These are phyloP conservation scores for Cyclophora albipunctata DNA, from an alignment of 2,888 invertebrate genomes.

Conservation along the genomic window DNA sequence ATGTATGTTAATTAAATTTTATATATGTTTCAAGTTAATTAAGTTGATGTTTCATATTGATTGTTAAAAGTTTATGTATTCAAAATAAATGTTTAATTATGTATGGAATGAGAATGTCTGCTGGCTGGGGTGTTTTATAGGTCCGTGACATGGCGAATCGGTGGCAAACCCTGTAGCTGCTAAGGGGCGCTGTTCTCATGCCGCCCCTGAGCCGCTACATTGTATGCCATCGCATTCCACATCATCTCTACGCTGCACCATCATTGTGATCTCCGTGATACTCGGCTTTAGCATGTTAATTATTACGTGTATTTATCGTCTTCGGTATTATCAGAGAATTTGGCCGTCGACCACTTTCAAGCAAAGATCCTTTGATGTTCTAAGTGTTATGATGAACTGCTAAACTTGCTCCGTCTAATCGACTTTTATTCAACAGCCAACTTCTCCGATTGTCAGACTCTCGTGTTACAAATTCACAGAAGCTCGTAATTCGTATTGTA, in stretches of 20 bases:
- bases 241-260: slow-evolving; percentile 17
- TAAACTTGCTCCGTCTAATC: no score
- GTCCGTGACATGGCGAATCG: slow-evolving; percentile 21
- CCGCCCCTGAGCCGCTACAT: slow-evolving; percentile 64
- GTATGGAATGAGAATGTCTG: slow-evolving; percentile 4
- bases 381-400: no score
- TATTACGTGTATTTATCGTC: no score
- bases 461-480: no score
- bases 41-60: not conserved
- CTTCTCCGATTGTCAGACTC: no score
- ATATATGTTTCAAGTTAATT: not conserved
- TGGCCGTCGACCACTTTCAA: no score
- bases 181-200: slow-evolving; percentile 56
- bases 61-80: not conserved
- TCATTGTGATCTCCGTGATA: slow-evolving; percentile 21
- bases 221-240: slow-evolving; percentile 41
- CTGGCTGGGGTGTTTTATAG: slow-evolving; percentile 1
- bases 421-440: no score
- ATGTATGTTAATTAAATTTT: slow-evolving; percentile 3
- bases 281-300: slow-evolving; percentile 21
- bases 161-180: slow-evolving; percentile 70
- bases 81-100: not conserved
- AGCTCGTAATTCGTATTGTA: no score
- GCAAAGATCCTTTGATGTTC: no score
- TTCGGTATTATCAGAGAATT: no score